These are phyloP conservation scores for Machimus atricapillus DNA, from an alignment of 2,888 invertebrate species.

Conservation along the genomic window DNA sequence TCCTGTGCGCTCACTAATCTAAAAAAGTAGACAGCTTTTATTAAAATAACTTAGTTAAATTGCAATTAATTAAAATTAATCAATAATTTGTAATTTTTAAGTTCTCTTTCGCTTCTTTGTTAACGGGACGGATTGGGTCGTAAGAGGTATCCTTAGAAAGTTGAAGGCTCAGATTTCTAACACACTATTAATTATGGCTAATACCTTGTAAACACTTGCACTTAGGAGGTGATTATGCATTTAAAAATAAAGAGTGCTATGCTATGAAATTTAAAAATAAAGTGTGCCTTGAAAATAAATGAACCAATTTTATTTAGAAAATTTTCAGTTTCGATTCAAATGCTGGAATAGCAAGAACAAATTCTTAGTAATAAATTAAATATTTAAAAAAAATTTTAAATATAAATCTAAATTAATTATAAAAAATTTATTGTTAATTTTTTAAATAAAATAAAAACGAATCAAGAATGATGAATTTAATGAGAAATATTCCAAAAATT, in stretches of 20 bases:
- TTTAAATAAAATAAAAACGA: neutral
- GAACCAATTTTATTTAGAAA: neutral
- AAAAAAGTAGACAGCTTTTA: neutral
- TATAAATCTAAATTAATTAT: too few species aligned
- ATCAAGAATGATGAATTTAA: neutral
- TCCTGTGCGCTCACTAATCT: constrained; percentile 58
- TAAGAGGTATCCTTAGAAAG: too few species aligned
- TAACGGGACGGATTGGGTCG: too few species aligned
- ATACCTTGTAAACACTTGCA: neutral
- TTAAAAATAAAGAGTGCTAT: too few species aligned
- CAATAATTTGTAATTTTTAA: neutral
- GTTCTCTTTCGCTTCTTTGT: neutral
- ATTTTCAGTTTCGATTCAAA: neutral
- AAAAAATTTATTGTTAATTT: neutral
- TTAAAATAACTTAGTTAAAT: too few species aligned
- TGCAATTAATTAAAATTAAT: too few species aligned
- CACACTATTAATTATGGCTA: too few species aligned
- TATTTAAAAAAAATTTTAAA: neutral
- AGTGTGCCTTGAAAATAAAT: neutral
- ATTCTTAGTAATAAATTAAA: neutral
- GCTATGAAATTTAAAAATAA: neutral
- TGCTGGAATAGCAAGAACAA: neutral
- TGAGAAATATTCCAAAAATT: neutral
- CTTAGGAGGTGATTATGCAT: too few species aligned
- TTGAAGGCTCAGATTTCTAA: too few species aligned